Evolutionary conservation across 2,113 vertebrate species (phyloP), one percentile per base, ranked within the genome.

Genomic region (Falco punctatus): DNA sequence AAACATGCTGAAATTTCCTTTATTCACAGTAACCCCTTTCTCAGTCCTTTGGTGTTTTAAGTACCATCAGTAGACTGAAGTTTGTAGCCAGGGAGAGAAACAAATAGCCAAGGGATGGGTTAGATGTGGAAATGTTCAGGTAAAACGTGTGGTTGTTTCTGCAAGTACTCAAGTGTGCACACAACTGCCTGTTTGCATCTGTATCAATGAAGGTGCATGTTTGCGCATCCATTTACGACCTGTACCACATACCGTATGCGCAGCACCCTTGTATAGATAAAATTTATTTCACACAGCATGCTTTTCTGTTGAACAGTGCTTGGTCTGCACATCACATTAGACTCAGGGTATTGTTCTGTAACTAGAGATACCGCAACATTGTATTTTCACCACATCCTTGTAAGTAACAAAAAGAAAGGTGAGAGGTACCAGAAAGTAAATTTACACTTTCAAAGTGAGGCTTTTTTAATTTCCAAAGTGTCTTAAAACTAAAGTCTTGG

Each of bases 191-290:
- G 11, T 84, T 21, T 40, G 17, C 26, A 16, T 40, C 52, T 33
- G 3, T 10, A 14, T 21, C 20, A 13, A 24, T 8, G 28, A 30
- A 12, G 20, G 33, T 12, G 10, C 0, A 2, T 3, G 21, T 67
- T 70, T 78, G 16, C 16, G 12, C 0, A 0, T 30, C 42, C n/a
- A 1, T 61, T 66, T 21, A 1, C 23, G 24, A 10, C 0, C 0
- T 17, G 64, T 58, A 21, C 51, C 51, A 0, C 3, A 0, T 9
- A 5, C 74, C 0, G 0, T 18, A 49, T 74, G 73, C 49, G 12
- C 15, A 1, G 22, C 24, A 1, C 2, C 73, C 69, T 40, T 27
- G 27, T 5, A 7, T 5, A 40, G 61, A 15, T 18, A 2, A 32
- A 11, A 22, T 33, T 44, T 27, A 7, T 32, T 79, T 48, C 66